A percentile compares a stretch with the other conserved stretches of the same genome.
These are phyloP conservation scores for Brachyistius frenatus DNA, from an alignment of 2,113 vertebrate species.

Conservation along the genomic window DNA sequence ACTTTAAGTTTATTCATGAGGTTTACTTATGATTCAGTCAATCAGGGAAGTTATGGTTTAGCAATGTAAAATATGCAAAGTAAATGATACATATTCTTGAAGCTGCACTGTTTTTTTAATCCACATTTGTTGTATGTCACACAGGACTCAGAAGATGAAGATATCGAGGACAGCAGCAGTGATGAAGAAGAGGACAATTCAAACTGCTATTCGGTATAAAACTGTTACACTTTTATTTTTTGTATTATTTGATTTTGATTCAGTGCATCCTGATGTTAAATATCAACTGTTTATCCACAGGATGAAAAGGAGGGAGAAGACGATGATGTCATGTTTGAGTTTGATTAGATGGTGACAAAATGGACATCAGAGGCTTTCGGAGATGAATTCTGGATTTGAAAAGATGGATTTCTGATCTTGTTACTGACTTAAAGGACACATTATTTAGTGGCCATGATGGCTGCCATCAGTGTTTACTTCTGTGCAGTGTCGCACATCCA, in stretches of 20 bases:
- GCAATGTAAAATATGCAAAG: no score
- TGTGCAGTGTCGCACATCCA: no score
- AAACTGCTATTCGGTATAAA: slow-evolving; percentile 30
- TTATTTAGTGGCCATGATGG: no score
- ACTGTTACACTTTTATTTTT: background rate
- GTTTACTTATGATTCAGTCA: no score
- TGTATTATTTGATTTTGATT: background rate
- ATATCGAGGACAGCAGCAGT: slow-evolving; percentile 35
- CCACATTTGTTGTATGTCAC: background rate
- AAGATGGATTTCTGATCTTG: background rate
- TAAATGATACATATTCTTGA: background rate
- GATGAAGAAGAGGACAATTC: slow-evolving; percentile 25
- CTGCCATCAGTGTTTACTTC: no score
- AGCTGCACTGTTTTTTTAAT: background rate
- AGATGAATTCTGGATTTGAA: slow-evolving; percentile 23
- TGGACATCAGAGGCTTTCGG: background rate
- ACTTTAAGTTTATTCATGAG: no score
- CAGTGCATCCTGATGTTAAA: slow-evolving; percentile 3
- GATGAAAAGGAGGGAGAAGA: background rate
- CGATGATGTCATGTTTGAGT: slow-evolving; percentile 24
- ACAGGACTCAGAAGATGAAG: slow-evolving; percentile 79
- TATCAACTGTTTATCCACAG: slow-evolving; percentile 31
- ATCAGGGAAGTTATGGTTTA: no score
- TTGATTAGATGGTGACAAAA: slow-evolving; percentile 42
- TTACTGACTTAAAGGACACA: no score